phyloP scores from a whole-genome alignment of 2,888 invertebrate species.

The Tholera decimalis region DNA sequence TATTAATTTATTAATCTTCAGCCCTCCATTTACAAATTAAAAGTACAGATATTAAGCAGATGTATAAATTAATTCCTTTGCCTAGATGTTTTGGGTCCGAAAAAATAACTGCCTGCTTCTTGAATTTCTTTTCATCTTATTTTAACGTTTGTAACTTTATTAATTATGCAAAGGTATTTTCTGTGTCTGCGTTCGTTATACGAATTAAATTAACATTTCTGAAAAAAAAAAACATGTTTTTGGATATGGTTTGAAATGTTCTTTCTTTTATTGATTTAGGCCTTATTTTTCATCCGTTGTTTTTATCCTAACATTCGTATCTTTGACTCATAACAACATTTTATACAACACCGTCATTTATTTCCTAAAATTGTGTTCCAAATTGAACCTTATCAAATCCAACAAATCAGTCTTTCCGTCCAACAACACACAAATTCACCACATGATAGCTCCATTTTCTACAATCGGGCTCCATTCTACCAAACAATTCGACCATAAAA shows the following conservation, averaged over 20 bases:
- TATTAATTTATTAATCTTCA: conserved; percentile 34
- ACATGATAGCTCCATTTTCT: conserved; percentile 49
- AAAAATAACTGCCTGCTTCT: conserved; percentile 38
- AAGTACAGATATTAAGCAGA: conserved; percentile 45
- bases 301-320: not conserved
- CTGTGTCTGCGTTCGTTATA: not conserved
- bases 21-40: conserved; percentile 44
- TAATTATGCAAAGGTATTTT: conserved; percentile 6
- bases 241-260: not conserved
- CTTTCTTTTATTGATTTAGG: not conserved
- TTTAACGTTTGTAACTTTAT: conserved; percentile 26
- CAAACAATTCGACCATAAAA: conserved; percentile 58
- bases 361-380: not conserved
- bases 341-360: not conserved
- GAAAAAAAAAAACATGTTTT: not conserved
- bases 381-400: conserved; percentile 17
- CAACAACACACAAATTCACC: conserved; percentile 40
- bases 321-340: not conserved
- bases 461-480: conserved; percentile 44
- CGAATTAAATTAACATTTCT: not conserved
- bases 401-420: conserved; percentile 28
- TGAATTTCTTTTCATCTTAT: conserved; percentile 37
- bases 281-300: not conserved
- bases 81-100: conserved; percentile 21
- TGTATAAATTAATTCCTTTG: conserved; percentile 51